Evolutionary conservation across 2,888 invertebrate species (phyloP), one percentile per base, ranked within the genome.

Genomic region (Drepana falcataria): DNA sequence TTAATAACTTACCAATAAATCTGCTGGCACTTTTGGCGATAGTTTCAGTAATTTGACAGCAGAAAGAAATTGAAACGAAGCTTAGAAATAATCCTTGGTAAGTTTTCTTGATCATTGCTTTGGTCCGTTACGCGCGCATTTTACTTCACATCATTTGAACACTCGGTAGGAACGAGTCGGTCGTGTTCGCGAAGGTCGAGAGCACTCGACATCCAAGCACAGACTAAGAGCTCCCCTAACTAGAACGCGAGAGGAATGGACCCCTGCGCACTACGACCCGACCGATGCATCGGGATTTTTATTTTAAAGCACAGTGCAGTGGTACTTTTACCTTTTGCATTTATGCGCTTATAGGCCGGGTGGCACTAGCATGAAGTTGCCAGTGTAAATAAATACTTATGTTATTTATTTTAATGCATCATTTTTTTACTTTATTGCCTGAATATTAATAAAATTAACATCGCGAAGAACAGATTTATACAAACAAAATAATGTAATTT

Each of bases 41-140:
- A 71, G 88, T 90, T 77, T 90, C 90, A 57, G 83, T 87, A 34
- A 91, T 80, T 66, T 91, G 91, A 73, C 91, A 91, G 77, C 90
- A 89, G 70, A 91, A 87, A 63, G 91, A 88, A 62, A 91, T 86
- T 48, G 91, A 90, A 69, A 90, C 73, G 65, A 90, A 87, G 79
- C 90, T 90, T 60, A 90, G 73, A 74, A 91, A 82, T 68, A 90
- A 79, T 66, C 90, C 87, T 75, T 91, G 90, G 71, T 83, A 89
- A 73, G 77, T 85, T 84, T 87, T 89, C 73, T 75, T 86, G 73
- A 89, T 85, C 90, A 89, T 90, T 64, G 73, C 79, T 81, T 61
- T 63, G 58, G 60, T 69, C 63, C 62, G 64, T 72, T 66, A 64
- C 71, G 58, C 55, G 58, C 66, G 60, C 61, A 51, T 48, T 48